Percentiles rank a stretch among this genome's conserved stretches.
Evolutionary conservation across 2,797 vertebrate species (phyloP).

Genomic region (Lacerta agilis): DNA sequence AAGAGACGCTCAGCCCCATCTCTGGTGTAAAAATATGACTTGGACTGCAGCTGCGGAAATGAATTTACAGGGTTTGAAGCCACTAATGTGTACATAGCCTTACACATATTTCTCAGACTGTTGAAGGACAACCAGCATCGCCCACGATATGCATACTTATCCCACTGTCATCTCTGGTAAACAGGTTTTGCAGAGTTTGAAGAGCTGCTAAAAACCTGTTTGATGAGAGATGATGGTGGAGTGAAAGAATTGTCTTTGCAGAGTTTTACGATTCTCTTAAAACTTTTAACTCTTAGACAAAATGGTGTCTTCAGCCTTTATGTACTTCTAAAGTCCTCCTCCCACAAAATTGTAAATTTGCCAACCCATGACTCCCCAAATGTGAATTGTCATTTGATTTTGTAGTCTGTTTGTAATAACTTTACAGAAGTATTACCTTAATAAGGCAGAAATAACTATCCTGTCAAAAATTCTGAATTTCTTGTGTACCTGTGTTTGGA

Average conservation of each 20-base stretch:
- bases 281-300: not conserved
- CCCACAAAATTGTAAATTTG: constrained; percentile 38
- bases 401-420: constrained; percentile 67
- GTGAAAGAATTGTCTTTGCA: not conserved
- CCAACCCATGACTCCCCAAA: constrained; percentile 25
- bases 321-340: not conserved
- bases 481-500: no score
- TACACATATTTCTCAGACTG: no score
- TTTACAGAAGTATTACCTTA: constrained; percentile 58
- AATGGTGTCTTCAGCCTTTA: not conserved
- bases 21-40: no score
- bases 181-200: not conserved
- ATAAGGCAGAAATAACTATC: constrained; percentile 58
- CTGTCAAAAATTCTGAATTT: constrained; percentile 63
- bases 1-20: no score
- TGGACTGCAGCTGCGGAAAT: no score
- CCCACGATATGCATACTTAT: not conserved
- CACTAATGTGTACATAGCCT: no score
- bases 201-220: not conserved
- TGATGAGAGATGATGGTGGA: not conserved
- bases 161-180: not conserved
- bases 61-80: no score
- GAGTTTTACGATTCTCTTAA: not conserved
- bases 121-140: not conserved
- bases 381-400: constrained; percentile 33